Conservation (phyloP, 2,888 invertebrate species). For the Drosophila basisetae region DNA sequence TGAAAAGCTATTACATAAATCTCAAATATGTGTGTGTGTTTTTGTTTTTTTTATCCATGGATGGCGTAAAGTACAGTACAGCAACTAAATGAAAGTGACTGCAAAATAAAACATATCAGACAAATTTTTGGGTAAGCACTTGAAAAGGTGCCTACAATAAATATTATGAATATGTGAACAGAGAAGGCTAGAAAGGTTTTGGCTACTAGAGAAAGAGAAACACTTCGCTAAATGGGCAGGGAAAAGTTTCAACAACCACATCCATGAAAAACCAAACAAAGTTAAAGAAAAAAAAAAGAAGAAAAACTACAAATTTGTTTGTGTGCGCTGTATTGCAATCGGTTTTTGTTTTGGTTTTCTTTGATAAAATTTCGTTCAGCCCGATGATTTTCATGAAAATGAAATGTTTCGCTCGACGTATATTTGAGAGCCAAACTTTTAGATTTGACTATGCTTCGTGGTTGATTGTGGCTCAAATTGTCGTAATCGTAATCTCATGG, state of each 20-base stretch:
- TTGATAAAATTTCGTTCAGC: constrained; percentile 73
- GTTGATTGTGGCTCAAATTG: constrained; percentile 36
- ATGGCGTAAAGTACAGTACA: constrained; percentile 38
- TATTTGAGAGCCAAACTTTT: constrained; percentile 58
- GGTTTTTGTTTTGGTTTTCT: constrained; percentile 69
- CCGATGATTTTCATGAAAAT: constrained; percentile 75
- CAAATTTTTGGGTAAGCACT: constrained; percentile 54
- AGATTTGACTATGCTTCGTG: constrained; percentile 41
- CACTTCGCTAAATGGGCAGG: constrained; percentile 44
- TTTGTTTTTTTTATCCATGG: constrained; percentile 48
- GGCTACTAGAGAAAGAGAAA: constrained; percentile 23
- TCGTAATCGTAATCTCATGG: constrained; percentile 20
- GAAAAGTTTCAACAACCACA: constrained; percentile 59
- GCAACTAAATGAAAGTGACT: constrained; percentile 66
- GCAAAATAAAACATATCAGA: constrained; percentile 36
- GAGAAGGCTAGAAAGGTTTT: constrained; percentile 2
- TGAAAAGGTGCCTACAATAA: constrained; percentile 36
- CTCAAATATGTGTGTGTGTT: constrained; percentile 6
- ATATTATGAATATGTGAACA: constrained; percentile 24
- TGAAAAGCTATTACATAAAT: constrained; percentile 65
- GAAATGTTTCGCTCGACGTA: constrained; percentile 74
- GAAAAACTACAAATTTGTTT: constrained; percentile 55
- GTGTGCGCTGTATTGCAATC: constrained; percentile 51
- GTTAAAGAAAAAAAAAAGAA: constrained; percentile 55
- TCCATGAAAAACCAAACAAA: constrained; percentile 44